Base-by-base conservation (phyloP, 92 coral and sea anemone species). In the Phenganax subtilis region DNA sequence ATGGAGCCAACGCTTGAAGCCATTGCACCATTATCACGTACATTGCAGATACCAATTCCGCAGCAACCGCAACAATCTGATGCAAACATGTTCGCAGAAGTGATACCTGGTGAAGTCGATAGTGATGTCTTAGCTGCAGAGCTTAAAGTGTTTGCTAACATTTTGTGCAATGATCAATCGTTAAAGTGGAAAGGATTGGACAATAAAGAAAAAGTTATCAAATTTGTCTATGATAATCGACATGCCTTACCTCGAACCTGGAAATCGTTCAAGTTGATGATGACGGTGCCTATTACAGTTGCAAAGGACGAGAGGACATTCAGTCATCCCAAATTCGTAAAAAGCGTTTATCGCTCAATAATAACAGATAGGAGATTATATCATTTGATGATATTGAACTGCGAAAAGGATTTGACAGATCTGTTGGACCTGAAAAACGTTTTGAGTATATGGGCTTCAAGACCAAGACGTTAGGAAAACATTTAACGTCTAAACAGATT, bases 201-300 rank as follows among this genome's bases (percentile, higher is more conserved):
- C 16, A 59, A 25, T 59, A 12, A 12, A 59, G 65, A 59, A 6
- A 7, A 59, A 59, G 65, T 59, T 14, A 59, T 59, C 65, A n/a
- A 59, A 59, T 59, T 59, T 59, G 65, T 59, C 20, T 59, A 59
- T 59, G 20, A 15, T 59, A n/a, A 59, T n/a, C 65, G 65, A 14
- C 16, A 6, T 59, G 65, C 20, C 65, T 25, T 59, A 25, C 65
- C 65, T 59, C 20, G 8, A 15, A 59, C 65, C 47, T 75, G 80
- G 80, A 75, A 20, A 63, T 61, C 80, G 55, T 75, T 54, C 55
- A 61, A 75, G 62, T 54, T 75, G 63, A 75, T 75, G 80, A 61
- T 12, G 15, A 75, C 61, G 20, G 61, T 44, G 16, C 80, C 62
- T 8, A 75, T 54, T 9, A 54, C 80, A 28, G 62, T 75, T 14